These are phyloP conservation scores for Agonopterix subpropinquella DNA, from an alignment of 2,888 invertebrate genomes.

Conservation along the genomic window DNA sequence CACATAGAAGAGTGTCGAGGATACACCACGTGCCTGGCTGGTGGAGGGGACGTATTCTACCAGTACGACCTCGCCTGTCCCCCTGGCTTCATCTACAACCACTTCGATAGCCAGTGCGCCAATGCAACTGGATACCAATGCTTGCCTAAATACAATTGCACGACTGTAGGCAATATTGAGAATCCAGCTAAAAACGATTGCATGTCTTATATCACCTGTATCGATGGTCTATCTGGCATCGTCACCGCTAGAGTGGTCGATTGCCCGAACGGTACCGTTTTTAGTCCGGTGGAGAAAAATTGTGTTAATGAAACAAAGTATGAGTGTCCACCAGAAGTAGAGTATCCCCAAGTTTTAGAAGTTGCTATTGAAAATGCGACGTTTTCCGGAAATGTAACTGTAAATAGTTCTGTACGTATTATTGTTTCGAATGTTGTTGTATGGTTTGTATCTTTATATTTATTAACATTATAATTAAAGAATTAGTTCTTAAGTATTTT, in stretches of 20 bases:
- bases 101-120: constrained; percentile 49
- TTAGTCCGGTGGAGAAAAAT: constrained; percentile 20
- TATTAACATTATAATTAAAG: background rate
- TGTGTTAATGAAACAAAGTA: constrained; percentile 39
- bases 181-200: constrained; percentile 29
- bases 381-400: background rate
- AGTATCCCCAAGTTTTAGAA: background rate
- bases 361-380: background rate
- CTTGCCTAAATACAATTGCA: constrained; percentile 38
- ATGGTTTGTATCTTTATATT: background rate
- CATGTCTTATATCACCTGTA: constrained; percentile 42
- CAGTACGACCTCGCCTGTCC: constrained; percentile 54
- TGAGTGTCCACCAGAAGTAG: constrained; percentile 20
- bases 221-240: constrained; percentile 34
- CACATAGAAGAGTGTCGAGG: constrained; percentile 44
- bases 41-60: constrained; percentile 32
- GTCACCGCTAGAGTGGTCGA: constrained; percentile 41
- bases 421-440: background rate
- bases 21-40: constrained; percentile 51
- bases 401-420: background rate
- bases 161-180: constrained; percentile 31
- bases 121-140: constrained; percentile 52
- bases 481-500: no score
- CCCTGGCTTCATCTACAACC: constrained; percentile 46
- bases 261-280: constrained; percentile 39